Percentiles rank a stretch among this genome's conserved stretches.
phyloP scores from a whole-genome alignment of 1,140 invertebrate species.

The Drosophila lowei region DNA sequence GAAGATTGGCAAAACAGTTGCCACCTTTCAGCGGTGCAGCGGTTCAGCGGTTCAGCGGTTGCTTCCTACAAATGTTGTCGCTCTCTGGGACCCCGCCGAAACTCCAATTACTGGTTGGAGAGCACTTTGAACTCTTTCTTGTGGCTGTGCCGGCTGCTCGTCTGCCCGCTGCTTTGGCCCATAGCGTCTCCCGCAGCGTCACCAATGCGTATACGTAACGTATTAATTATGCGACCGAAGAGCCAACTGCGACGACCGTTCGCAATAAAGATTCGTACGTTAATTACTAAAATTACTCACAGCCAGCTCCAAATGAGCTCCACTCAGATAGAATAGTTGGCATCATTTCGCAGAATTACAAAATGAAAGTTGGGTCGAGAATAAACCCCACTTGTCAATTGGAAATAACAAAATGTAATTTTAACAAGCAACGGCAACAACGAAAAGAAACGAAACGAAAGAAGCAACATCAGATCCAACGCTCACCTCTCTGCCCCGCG shows the following conservation, averaged over 20 bases:
- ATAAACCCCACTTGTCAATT: constrained; percentile 13
- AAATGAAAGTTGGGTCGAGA: constrained; percentile 65
- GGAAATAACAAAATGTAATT: constrained; percentile 59
- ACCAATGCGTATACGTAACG: constrained; percentile 74
- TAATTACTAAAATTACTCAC: constrained; percentile 73
- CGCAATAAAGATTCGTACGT: constrained; percentile 30
- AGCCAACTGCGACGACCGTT: constrained; percentile 25
- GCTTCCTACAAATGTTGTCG: constrained; percentile 51
- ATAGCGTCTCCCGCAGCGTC: constrained; percentile 62
- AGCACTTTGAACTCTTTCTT: constrained; percentile 71
- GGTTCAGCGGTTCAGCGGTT: constrained; percentile 1
- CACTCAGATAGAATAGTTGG: constrained; percentile 18
- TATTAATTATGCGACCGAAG: constrained; percentile 66
- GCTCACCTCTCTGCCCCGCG: constrained; percentile 13
- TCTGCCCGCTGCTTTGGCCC: constrained; percentile 35
- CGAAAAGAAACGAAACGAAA: background rate
- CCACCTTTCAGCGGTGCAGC: constrained; percentile 47
- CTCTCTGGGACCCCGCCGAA: constrained; percentile 7
- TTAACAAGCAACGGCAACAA: constrained; percentile 29
- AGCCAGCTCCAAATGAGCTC: constrained; percentile 29
- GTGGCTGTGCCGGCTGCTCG: constrained; percentile 1
- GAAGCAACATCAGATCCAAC: background rate
- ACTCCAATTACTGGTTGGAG: constrained; percentile 61
- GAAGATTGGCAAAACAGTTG: constrained; percentile 66
- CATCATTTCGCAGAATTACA: constrained; percentile 32